A percentile compares a stretch with the other conserved stretches of the same genome.
Conservation (phyloP, 1,140 invertebrate genomes). For the Thaumetopoea pityocampa region DNA sequence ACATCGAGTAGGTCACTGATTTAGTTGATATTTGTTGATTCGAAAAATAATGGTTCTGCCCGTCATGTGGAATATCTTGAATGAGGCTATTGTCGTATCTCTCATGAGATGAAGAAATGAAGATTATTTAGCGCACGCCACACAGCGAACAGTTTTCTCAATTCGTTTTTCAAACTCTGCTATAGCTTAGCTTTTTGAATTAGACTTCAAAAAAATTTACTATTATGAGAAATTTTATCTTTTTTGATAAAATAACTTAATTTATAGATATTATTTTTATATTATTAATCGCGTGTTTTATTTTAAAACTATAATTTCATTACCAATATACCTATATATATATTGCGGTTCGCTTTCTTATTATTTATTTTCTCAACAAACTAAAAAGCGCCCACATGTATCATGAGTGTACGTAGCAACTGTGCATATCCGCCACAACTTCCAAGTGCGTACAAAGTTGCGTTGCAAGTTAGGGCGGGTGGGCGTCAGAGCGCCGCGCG, state of each 20-base stretch:
- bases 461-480: slow-evolving; percentile 24
- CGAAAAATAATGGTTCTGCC: too few species aligned
- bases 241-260: background rate
- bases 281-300: background rate
- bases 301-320: background rate
- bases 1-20: too few species aligned
- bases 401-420: too few species aligned
- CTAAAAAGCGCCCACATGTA: background rate
- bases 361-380: background rate
- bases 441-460: slow-evolving; percentile 31
- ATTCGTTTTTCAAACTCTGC: too few species aligned
- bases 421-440: slow-evolving; percentile 5
- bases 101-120: too few species aligned
- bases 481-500: slow-evolving; percentile 44
- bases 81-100: too few species aligned
- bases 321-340: background rate
- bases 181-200: too few species aligned
- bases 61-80: too few species aligned
- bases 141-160: too few species aligned
- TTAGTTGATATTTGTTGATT: too few species aligned
- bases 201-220: too few species aligned
- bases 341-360: background rate
- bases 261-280: background rate
- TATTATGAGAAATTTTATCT: slow-evolving; percentile 10
- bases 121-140: too few species aligned